A percentile compares a stretch with the other conserved stretches of the same genome.
Conservation (phyloP, 1,140 invertebrate species). For the Drosophila erecta region DNA sequence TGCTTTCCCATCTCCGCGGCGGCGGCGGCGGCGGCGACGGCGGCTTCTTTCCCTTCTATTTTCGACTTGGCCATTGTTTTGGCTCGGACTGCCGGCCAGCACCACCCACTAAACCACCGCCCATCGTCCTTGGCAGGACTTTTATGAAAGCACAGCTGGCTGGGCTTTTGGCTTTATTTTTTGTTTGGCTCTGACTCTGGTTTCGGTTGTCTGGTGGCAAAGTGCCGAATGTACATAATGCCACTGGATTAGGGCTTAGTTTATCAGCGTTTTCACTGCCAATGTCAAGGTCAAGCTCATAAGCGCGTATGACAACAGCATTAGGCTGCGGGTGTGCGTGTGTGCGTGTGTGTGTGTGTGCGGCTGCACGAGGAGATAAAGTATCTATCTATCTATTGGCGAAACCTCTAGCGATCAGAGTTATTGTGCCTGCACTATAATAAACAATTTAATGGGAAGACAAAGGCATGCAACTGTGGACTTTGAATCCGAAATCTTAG, state of each 20-base stretch:
- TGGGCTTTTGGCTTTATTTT: slow-evolving; percentile 6
- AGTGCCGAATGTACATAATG: slow-evolving; percentile 78
- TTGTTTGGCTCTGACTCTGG: slow-evolving; percentile 5
- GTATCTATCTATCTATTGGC: too few relatives aligned
- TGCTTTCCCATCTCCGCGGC: slow-evolving; percentile 8
- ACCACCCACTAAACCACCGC: background rate
- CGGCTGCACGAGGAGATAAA: slow-evolving; percentile 1
- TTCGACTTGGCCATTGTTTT: slow-evolving; percentile 41
- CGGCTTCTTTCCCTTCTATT: background rate
- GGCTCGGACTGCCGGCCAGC: slow-evolving; percentile 28
- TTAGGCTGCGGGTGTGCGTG: slow-evolving; percentile 27
- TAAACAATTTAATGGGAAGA: too few relatives aligned
- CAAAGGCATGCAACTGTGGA: too few relatives aligned
- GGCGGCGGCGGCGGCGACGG: too few relatives aligned
- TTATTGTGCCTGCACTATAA: too few relatives aligned
- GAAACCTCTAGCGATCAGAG: too few relatives aligned
- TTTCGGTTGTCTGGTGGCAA: slow-evolving; percentile 44
- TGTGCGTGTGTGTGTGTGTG: slow-evolving; percentile 9
- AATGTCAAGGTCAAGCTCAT: slow-evolving; percentile 82
- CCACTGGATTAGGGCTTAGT: slow-evolving; percentile 79
- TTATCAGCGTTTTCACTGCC: slow-evolving; percentile 77
- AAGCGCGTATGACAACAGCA: slow-evolving; percentile 75
- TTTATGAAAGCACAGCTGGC: slow-evolving; percentile 57
- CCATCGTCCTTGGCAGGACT: slow-evolving; percentile 6
- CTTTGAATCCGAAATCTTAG: too few relatives aligned